Evolutionary conservation across 1,140 invertebrate genomes (phyloP).

Genomic region (Globodera ellingtonae): DNA sequence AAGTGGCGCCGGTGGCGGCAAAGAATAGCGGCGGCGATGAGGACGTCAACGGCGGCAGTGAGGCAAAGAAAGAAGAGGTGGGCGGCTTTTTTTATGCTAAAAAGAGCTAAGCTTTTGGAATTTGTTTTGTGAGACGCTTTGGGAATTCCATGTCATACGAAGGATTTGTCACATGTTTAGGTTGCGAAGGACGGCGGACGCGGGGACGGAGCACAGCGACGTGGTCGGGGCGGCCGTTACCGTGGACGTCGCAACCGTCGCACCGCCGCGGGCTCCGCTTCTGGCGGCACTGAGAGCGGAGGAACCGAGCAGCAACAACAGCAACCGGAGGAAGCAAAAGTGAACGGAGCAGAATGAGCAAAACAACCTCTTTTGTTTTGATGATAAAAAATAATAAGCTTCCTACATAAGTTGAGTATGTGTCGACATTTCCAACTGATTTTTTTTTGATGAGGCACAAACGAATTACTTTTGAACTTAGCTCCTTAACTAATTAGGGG

Average conservation of each 20-base stretch:
- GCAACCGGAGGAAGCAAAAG: conserved; percentile 11
- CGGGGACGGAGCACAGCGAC: conserved; percentile 8
- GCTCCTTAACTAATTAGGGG: too few species aligned
- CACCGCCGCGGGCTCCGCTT: conserved; percentile 9
- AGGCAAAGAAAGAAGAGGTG: conserved; percentile 6
- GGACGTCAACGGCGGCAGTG: neutral
- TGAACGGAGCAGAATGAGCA: neutral
- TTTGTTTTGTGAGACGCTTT: too few species aligned
- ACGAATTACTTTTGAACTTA: too few species aligned
- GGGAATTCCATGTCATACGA: too few species aligned
- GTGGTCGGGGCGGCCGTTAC: conserved; percentile 13
- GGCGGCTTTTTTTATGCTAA: neutral
- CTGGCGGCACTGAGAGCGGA: conserved; percentile 20
- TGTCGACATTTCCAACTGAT: neutral
- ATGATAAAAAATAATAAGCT: conserved; percentile 11
- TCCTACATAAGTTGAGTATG: neutral
- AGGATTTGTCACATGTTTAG: neutral
- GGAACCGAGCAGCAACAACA: conserved; percentile 21
- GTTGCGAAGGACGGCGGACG: neutral
- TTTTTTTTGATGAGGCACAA: neutral
- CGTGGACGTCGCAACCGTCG: conserved; percentile 31
- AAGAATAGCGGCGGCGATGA: neutral
- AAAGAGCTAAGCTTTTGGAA: neutral
- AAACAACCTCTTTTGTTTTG: conserved; percentile 22
- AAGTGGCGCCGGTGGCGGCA: neutral